Base-by-base conservation (phyloP, 2,797 vertebrate species). In the Anabacerthia variegaticeps region DNA sequence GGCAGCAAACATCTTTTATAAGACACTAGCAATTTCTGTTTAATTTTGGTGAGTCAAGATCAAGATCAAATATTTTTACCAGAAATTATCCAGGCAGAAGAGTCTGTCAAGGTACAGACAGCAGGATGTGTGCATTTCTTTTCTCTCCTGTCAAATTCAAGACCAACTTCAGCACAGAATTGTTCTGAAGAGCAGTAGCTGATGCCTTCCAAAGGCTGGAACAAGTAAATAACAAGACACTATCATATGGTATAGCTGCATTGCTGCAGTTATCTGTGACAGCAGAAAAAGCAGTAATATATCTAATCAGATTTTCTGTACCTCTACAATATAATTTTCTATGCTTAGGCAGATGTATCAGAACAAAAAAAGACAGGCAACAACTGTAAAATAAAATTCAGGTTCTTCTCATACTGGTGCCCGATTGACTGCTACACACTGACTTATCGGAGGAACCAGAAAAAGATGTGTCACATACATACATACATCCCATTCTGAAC, bases 311-410 rank as follows among this genome's bases (percentile, higher is more conserved):
- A 82, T 90, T 78, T 93, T 63, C 69, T 61, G 14, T 85, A 69
- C 79, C 84, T 86, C 49, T 86, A 24, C 22, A 44, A 21, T 16
- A 76, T 43, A 5, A 66, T 90, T 95, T 95, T 85, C 63, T 82
- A 15, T 67, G 36, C 56, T 85, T 77, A 84, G 39, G 43, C 56
- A 95, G 77, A 86, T 76, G 17, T 84, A 90, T 87, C 56, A 81
- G 80, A 90, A 90, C 76, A 81, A 90, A 89, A 89, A 90, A 65
- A 85, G 55, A 61, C 59, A 73, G 83, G 20, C 55, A 67, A n/a
- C 37, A 90, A 30, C 20, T 73, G 74, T 65, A 85, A 90, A 93
- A 79, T 69, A 79, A 89, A 69, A 80, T 68, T 76, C 37, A 84
- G 13, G 37, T 79, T 92, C 39, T 83, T 77, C 37, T 87, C 21